Evolutionary conservation across 2,113 vertebrate genomes (phyloP).

Genomic region (Oncorhynchus masou): DNA sequence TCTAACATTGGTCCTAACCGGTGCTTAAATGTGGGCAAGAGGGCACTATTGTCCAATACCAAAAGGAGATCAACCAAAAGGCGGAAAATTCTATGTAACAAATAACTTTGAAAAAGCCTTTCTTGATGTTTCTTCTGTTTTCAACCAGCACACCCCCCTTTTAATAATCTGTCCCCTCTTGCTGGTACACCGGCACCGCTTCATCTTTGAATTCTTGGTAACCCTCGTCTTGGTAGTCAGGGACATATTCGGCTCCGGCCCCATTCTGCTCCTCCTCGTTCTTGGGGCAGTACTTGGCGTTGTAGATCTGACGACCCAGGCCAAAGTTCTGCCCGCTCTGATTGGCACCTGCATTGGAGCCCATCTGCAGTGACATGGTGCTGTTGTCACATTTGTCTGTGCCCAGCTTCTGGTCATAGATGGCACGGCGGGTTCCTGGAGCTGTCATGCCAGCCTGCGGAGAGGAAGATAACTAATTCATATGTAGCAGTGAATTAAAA

Average conservation of each 20-base stretch:
- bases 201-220: slow-evolving; percentile 76
- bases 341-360: slow-evolving; percentile 86
- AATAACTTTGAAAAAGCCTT: slow-evolving; percentile 42
- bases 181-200: slow-evolving; percentile 64
- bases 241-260: slow-evolving; percentile 41
- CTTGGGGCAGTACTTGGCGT: slow-evolving; percentile 91
- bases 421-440: slow-evolving; percentile 89
- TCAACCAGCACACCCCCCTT: neutral
- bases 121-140: slow-evolving; percentile 27
- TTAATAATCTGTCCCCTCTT: slow-evolving; percentile 56
- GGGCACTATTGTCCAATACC: slow-evolving; percentile 46
- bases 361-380: slow-evolving; percentile 95
- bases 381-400: slow-evolving; percentile 92
- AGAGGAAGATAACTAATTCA: neutral
- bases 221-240: slow-evolving; percentile 73
- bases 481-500: neutral
- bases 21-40: slow-evolving; percentile 5
- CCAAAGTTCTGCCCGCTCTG: slow-evolving; percentile 92
- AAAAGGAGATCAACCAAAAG: slow-evolving; percentile 24
- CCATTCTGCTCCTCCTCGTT: slow-evolving; percentile 54
- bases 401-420: slow-evolving; percentile 86
- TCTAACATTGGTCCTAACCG: slow-evolving; percentile 34
- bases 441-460: slow-evolving; percentile 91
- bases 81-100: slow-evolving; percentile 21
- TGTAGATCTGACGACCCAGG: slow-evolving; percentile 91